Evolutionary conservation across 2,113 vertebrate species (phyloP).

Genomic region (Peucedramus taeniatus): DNA sequence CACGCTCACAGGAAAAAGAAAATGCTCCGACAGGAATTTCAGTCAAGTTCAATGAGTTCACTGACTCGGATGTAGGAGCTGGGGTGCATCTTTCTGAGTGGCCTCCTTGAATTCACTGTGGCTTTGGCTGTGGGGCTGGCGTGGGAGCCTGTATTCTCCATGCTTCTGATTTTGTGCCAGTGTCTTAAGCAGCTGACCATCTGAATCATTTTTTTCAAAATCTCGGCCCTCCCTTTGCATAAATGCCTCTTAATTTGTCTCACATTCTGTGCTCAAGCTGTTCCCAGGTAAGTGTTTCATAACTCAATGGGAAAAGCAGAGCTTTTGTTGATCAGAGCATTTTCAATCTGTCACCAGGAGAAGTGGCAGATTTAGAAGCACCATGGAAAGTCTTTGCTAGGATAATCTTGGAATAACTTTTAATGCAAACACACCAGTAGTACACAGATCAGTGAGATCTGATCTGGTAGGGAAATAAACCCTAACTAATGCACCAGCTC

Average conservation of each 20-base stretch:
- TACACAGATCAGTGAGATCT: neutral
- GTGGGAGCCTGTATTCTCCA: neutral
- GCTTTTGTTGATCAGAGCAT: conserved; percentile 5
- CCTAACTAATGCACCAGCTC: neutral
- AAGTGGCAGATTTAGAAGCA: neutral
- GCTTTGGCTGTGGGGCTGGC: neutral
- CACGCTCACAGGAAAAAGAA: conserved; percentile 62
- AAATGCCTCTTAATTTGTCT: neutral
- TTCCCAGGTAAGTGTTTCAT: conserved; percentile 28
- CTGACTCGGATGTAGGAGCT: neutral
- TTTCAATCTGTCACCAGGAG: neutral
- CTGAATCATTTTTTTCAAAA: neutral
- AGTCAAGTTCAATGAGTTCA: conserved; percentile 67
- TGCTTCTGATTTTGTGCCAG: neutral
- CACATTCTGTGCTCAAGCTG: neutral
- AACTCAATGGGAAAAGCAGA: neutral
- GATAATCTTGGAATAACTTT: neutral
- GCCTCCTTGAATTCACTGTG: neutral
- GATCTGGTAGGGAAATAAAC: neutral
- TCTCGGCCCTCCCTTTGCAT: neutral
- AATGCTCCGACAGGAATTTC: conserved; percentile 67
- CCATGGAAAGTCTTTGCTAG: neutral
- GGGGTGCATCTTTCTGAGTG: neutral
- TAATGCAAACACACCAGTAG: neutral
- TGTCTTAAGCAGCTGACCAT: neutral